phyloP scores from a whole-genome alignment of 2,888 invertebrate genomes.

The Hyppa rectilinea region DNA sequence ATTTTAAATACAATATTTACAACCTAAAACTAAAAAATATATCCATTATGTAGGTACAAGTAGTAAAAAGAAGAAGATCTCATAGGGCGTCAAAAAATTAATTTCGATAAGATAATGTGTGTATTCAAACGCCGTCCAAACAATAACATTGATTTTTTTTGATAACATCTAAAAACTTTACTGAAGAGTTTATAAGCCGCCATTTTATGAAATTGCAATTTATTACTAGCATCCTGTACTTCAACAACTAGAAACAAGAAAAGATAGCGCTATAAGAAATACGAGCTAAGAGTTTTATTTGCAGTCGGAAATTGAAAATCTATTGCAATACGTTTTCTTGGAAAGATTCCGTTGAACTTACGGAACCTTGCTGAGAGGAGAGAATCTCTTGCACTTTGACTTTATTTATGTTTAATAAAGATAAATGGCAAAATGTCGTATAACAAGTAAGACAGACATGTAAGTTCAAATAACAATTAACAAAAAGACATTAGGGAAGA shows the following conservation, averaged over 20 bases:
- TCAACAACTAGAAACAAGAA: slow-evolving; percentile 42
- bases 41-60: too few relatives aligned
- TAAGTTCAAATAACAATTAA: slow-evolving; percentile 54
- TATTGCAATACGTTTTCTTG: slow-evolving; percentile 38
- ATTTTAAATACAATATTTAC: too few relatives aligned
- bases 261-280: slow-evolving; percentile 44
- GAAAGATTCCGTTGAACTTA: slow-evolving; percentile 14
- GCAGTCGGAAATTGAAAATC: slow-evolving; percentile 59
- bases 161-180: slow-evolving; percentile 2
- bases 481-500: slow-evolving; percentile 43
- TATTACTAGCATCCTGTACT: slow-evolving; percentile 39
- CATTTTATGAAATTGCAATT: slow-evolving; percentile 34
- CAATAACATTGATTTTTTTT: slow-evolving; percentile 5
- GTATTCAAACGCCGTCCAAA: neutral
- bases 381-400: neutral
- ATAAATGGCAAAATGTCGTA: slow-evolving; percentile 12
- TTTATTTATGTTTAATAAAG: slow-evolving; percentile 15
- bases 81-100: too few relatives aligned
- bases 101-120: too few relatives aligned
- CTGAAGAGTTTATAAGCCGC: slow-evolving; percentile 14
- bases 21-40: too few relatives aligned
- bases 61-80: too few relatives aligned
- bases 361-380: slow-evolving; percentile 23
- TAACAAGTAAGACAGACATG: too few relatives aligned
- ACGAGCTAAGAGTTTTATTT: slow-evolving; percentile 52